Evolutionary conservation across 2,797 vertebrate species (phyloP), one percentile per base, ranked within the genome.

Genomic region (Sebastes minor): DNA sequence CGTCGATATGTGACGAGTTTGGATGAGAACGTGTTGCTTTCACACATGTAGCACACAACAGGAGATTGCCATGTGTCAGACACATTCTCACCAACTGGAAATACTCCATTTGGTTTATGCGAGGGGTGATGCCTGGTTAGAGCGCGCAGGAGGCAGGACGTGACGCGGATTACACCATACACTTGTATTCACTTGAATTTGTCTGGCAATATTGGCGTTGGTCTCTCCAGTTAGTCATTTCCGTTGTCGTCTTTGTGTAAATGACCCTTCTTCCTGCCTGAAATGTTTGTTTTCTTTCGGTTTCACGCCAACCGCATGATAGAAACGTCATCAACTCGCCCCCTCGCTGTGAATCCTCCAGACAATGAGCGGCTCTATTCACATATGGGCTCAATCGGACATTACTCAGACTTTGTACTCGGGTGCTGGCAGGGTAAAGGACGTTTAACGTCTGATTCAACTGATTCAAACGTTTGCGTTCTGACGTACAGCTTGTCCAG

Each of bases 371-470:
- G 20, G 49, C 18, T 52, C 49, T 52, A 10, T 52, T 52, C 49
- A 52, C 49, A 52, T n/a, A n/a, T 52, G 20, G 20, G 49, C 49
- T 52, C 49, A n/a, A 10, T 52, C 18, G 49, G 46, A 52, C 49
- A n/a, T 52, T 10, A 52, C 20, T 10, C 20, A 52, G 49, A 52
- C 49, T 52, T n/a, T 52, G 49, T n/a, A 52, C 42, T 20, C 16
- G 42, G 16, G 42, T 18, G 20, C 49, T n/a, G 49, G 49, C 49
- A 52, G 49, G 20, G 49, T 52, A n/a, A n/a, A 52, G 18, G 9
- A 20, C 7, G 4, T 52, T 52, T 0, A 52, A 52, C 0, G 49
- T 0, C 49, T 10, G 4, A 0, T 52, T n/a, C 9, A 52, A n/a
- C 8, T 20, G 20, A 52, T 52, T 20, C 46, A 52, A 18, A n/a